These are phyloP conservation scores for Stratiomys singularior DNA, from an alignment of 2,888 invertebrate genomes.

Conservation along the genomic window DNA sequence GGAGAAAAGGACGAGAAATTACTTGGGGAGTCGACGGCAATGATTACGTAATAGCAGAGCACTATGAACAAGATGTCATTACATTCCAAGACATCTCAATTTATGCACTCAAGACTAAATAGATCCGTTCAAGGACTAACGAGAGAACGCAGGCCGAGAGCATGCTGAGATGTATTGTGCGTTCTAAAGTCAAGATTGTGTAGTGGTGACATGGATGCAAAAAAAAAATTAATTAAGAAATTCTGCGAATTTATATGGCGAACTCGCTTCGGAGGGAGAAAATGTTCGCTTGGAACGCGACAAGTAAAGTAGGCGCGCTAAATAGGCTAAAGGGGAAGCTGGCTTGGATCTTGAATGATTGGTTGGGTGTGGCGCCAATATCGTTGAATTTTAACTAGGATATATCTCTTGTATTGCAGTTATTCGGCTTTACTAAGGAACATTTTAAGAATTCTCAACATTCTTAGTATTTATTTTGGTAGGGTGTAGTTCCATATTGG, in stretches of 20 bases:
- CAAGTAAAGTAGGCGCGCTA: background rate
- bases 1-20: background rate
- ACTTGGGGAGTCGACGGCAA: constrained; percentile 20
- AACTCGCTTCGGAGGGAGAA: background rate
- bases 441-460: background rate
- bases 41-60: constrained; percentile 7
- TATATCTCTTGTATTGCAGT: constrained; percentile 6
- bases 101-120: constrained; percentile 34
- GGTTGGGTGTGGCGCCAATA: no score
- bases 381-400: background rate
- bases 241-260: constrained; percentile 27
- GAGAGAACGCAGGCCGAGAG: background rate
- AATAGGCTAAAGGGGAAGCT: background rate
- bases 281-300: no score
- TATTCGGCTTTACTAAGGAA: background rate
- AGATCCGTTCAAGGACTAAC: constrained; percentile 7
- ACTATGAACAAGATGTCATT: constrained; percentile 4
- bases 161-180: no score
- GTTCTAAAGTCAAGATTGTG: constrained; percentile 11
- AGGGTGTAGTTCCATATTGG: no score
- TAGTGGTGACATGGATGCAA: background rate
- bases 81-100: constrained; percentile 42
- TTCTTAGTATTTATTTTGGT: background rate
- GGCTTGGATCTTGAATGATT: background rate
- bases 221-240: constrained; percentile 38